These are phyloP conservation scores for Theocolax elegans DNA, from an alignment of 1,140 invertebrate species.

Conservation along the genomic window DNA sequence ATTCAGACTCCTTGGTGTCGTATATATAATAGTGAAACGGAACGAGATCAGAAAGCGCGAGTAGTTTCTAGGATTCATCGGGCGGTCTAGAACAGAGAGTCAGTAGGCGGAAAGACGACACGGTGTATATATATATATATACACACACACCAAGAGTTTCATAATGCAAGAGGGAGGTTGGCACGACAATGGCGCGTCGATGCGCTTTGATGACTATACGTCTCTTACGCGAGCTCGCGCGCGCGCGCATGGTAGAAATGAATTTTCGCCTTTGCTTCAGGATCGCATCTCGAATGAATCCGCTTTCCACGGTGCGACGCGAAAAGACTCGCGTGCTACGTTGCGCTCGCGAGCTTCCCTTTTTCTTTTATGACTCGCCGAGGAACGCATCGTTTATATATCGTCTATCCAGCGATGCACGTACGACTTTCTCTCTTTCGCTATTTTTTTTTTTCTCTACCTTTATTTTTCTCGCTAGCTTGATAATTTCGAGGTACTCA, in stretches of 20 bases:
- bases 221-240: neutral
- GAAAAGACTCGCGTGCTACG: too few species aligned
- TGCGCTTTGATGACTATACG: constrained; percentile 18
- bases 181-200: neutral
- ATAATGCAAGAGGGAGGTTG: neutral
- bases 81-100: too few species aligned
- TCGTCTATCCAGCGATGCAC: neutral
- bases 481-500: neutral
- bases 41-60: neutral
- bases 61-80: neutral
- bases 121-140: too few species aligned
- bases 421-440: neutral
- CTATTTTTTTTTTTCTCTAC: neutral
- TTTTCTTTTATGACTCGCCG: constrained; percentile 3
- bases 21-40: neutral
- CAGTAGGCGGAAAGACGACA: too few species aligned
- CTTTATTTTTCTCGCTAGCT: neutral
- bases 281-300: neutral
- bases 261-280: constrained; percentile 7
- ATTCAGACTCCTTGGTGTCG: neutral
- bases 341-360: too few species aligned
- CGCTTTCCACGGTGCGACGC: neutral
- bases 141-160: neutral
- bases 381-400: constrained; percentile 17
- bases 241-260: neutral